Conservation (phyloP, 2,888 invertebrate species). For the Protonemura montana region DNA sequence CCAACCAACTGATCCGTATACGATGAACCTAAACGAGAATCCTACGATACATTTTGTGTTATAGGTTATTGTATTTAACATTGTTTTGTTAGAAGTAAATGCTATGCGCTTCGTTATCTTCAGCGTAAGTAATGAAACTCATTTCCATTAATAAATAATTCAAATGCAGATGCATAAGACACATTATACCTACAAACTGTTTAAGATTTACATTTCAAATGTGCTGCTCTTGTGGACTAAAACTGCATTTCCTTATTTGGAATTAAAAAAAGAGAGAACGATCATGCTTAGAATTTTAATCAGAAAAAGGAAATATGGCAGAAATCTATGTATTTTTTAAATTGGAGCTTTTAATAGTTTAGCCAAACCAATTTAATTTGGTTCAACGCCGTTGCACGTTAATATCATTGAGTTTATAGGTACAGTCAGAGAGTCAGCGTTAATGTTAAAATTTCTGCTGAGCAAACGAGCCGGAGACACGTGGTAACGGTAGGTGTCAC, state of each 20-base stretch:
- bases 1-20: not conserved
- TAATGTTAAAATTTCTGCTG: too few relatives aligned
- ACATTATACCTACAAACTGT: slow-evolving; percentile 4
- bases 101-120: not conserved
- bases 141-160: slow-evolving; percentile 12
- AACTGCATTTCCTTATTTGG: not conserved
- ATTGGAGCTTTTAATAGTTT: not conserved
- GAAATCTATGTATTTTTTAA: not conserved
- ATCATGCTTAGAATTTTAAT: not conserved
- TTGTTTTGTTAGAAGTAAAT: not conserved
- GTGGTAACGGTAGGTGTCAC: too few relatives aligned
- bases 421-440: too few relatives aligned
- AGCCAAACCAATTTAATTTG: not conserved
- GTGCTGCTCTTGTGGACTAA: not conserved
- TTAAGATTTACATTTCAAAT: not conserved
- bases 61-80: not conserved
- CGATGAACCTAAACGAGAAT: not conserved
- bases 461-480: too few relatives aligned
- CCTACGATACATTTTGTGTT: not conserved
- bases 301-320: not conserved
- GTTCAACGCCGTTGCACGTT: too few relatives aligned
- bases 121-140: not conserved
- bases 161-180: slow-evolving; percentile 7
- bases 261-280: not conserved
- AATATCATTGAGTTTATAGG: too few relatives aligned